phyloP scores from a whole-genome alignment of 2,113 vertebrate species.

The Mohoua ochrocephala region DNA sequence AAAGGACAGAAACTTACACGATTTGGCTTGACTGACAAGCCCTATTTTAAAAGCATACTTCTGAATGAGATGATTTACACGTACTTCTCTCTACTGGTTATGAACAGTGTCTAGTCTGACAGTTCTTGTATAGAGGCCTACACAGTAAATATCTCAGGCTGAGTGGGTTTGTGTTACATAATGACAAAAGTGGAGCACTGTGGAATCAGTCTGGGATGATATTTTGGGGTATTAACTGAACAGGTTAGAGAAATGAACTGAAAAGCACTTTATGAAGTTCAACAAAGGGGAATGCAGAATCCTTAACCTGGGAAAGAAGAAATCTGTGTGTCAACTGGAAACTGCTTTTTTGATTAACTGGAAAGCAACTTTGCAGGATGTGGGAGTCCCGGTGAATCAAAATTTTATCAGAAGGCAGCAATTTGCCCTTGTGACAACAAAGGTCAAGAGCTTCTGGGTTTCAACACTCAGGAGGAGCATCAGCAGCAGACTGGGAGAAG shows the following conservation, averaged over 20 bases:
- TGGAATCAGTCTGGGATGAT: neutral
- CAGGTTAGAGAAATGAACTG: neutral
- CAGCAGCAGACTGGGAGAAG: neutral
- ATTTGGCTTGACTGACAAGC: neutral
- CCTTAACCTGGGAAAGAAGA: neutral
- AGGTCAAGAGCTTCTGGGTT: neutral
- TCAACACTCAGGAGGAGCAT: neutral
- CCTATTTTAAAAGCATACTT: neutral
- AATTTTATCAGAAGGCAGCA: neutral
- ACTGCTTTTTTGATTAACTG: neutral
- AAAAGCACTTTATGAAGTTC: neutral
- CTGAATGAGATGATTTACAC: neutral
- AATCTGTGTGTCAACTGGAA: neutral
- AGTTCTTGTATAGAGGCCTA: neutral
- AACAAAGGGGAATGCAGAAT: neutral
- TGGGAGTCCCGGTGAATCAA: neutral
- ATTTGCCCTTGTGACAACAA: neutral
- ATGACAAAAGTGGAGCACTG: neutral
- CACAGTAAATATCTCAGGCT: accelerated
- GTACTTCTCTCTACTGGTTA: neutral
- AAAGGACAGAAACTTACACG: neutral
- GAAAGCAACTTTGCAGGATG: neutral
- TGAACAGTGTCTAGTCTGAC: neutral
- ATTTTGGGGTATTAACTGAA: neutral
- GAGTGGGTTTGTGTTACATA: neutral